phyloP scores from a whole-genome alignment of 1,140 invertebrate genomes.

The Drosophila nasuta region DNA sequence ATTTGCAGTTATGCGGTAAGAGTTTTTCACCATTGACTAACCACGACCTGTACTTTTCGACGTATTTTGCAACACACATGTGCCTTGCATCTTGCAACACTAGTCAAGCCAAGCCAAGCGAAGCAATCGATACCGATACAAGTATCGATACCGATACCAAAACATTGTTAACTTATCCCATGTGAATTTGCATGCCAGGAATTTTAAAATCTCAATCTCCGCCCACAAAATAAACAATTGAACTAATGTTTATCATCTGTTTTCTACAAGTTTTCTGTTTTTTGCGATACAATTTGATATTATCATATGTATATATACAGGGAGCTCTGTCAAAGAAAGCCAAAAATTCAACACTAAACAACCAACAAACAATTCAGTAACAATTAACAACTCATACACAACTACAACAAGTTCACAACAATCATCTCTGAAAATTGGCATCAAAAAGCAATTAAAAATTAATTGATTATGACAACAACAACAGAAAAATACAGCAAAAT shows the following conservation, averaged over 20 bases:
- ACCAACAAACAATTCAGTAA: conserved; percentile 51
- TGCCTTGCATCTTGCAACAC: conserved; percentile 14
- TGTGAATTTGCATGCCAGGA: conserved; percentile 39
- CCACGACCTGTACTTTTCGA: conserved; percentile 3
- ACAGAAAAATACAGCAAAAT: conserved; percentile 19
- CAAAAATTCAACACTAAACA: conserved; percentile 52
- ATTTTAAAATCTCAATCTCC: conserved; percentile 15
- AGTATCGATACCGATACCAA: conserved; percentile 3
- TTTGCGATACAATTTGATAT: conserved; percentile 58
- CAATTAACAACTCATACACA: conserved; percentile 45
- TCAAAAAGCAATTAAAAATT: conserved; percentile 1
- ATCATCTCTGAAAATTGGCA: conserved; percentile 63
- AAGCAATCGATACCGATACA: not conserved
- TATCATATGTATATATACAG: conserved; percentile 67
- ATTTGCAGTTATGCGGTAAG: conserved; percentile 52
- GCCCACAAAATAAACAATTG: conserved; percentile 29
- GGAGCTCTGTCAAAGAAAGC: conserved; percentile 77
- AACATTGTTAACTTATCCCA: not conserved
- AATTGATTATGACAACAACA: not conserved
- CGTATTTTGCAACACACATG: not conserved
- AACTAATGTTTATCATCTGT: conserved; percentile 84
- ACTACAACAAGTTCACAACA: conserved; percentile 50
- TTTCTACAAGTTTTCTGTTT: conserved; percentile 64
- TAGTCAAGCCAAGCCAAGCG: conserved; percentile 1
- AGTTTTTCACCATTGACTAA: conserved; percentile 13